Evolutionary conservation across 2,113 vertebrate species (phyloP).

Genomic region (Xenus cinereus): DNA sequence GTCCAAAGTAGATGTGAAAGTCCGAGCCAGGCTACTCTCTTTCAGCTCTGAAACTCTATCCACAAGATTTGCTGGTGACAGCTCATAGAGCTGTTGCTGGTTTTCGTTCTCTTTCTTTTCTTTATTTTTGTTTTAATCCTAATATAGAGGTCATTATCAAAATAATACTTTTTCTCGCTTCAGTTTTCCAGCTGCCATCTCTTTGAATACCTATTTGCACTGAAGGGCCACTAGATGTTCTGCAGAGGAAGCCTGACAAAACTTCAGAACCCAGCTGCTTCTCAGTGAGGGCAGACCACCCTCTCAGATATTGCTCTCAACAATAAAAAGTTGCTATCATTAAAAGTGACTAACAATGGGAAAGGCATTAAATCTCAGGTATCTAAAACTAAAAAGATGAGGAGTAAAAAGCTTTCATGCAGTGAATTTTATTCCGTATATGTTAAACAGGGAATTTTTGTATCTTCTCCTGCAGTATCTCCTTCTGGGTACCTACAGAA

Average conservation of each 20-base stretch:
- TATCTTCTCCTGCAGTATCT: not conserved
- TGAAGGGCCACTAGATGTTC: not conserved
- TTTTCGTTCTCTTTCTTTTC: not conserved
- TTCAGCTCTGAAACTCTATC: not conserved
- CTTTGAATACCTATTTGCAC: not conserved
- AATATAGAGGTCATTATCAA: not conserved
- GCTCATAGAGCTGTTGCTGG: not conserved
- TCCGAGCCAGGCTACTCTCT: not conserved
- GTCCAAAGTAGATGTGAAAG: not conserved
- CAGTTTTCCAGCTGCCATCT: not conserved
- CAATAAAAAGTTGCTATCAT: not conserved
- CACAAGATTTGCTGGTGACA: not conserved
- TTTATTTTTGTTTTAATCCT: not conserved
- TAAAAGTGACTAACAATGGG: not conserved
- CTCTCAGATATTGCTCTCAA: not conserved
- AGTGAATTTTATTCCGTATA: not conserved
- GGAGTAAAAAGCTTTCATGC: not conserved
- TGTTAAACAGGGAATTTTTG: not conserved
- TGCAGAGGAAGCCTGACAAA: not conserved
- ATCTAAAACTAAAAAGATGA: not conserved
- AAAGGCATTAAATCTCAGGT: not conserved
- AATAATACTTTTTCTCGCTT: not conserved
- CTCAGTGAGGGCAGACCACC: not conserved
- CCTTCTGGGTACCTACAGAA: not conserved
- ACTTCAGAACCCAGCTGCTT: conserved; percentile 4